Base-by-base conservation (phyloP, 1,140 invertebrate species). In the Chymomyza costata region DNA sequence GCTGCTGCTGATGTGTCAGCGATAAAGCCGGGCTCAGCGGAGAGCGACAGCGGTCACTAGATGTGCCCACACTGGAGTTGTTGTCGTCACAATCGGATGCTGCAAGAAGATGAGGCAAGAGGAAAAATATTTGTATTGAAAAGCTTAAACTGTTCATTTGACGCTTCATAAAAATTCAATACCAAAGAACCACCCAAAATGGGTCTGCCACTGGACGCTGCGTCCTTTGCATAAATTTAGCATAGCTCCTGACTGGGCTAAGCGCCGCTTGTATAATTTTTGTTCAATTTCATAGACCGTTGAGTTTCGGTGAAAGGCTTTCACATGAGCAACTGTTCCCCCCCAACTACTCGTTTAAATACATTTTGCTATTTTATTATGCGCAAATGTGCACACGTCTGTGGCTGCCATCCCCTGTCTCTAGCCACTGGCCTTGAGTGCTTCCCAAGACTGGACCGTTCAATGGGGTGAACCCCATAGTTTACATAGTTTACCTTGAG, bases 271-370 rank as follows among this genome's bases (percentile, higher is more conserved):
- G 76, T 68, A 76, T 82, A 82, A 82, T 82, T 82, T 69, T 65
- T 45, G 57, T 78, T 76, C 82, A 82, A 84, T 84, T 84, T 84
- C 82, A 84, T 80, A 80, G 76, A 82, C 73, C 47, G 64, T 60
- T 84, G 82, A 46, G 49, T 63, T 78, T 67, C 30, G 54, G 56
- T 65, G 62, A 78, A 81, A 80, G 74, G 57, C 68, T 74, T 81
- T 81, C 52, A 50, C 56, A 44, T 49, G 56, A 57, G 59, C 73
- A 80, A 8, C 14, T 14, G 18, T 1, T 28, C 52, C 51, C 67
- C 71, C 21, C 28, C 35, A 41, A 51, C 15, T 38, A 46, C 31
- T 40, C 49, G 6, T 13, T 16, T 2, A 2, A 17, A 18, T 18
- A 39, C 19, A 7, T 34, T 11, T 25, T 30, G 18, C 28, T 31